Evolutionary conservation across 2,113 vertebrate species (phyloP).

Genomic region (Equus przewalskii): DNA sequence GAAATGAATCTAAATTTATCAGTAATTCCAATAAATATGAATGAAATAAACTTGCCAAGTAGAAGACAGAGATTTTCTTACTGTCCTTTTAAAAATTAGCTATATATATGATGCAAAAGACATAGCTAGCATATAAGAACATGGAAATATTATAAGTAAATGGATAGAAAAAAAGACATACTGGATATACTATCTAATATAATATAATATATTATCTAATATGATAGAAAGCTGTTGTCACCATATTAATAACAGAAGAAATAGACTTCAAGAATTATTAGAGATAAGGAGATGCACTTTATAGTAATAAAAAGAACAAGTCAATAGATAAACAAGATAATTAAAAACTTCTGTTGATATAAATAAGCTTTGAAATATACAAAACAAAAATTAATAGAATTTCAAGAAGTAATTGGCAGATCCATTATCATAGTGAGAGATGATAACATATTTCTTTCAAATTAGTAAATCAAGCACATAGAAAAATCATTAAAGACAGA

Average conservation of each 20-base stretch:
- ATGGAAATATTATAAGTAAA: constrained; percentile 15
- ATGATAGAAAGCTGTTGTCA: neutral
- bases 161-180: neutral
- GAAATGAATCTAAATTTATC: constrained; percentile 33
- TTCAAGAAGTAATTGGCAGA: neutral
- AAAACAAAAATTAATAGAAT: neutral
- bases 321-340: neutral
- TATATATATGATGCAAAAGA: neutral
- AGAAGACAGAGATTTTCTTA: constrained; percentile 54
- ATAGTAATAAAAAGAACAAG: neutral
- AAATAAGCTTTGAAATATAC: neutral
- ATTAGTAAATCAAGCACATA: neutral
- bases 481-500: constrained; percentile 6
- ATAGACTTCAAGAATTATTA: constrained; percentile 31
- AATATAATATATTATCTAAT: no score
- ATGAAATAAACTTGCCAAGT: constrained; percentile 47
- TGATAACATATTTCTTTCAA: neutral
- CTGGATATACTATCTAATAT: neutral
- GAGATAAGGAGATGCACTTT: neutral
- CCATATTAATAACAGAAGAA: neutral
- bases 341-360: neutral
- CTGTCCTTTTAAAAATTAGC: neutral
- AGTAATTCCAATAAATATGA: constrained; percentile 60
- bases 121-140: neutral
- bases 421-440: neutral